Percentiles rank a stretch among this genome's conserved stretches.
These are phyloP conservation scores for Aplochiton taeniatus DNA, from an alignment of 2,797 vertebrate species.

Conservation along the genomic window DNA sequence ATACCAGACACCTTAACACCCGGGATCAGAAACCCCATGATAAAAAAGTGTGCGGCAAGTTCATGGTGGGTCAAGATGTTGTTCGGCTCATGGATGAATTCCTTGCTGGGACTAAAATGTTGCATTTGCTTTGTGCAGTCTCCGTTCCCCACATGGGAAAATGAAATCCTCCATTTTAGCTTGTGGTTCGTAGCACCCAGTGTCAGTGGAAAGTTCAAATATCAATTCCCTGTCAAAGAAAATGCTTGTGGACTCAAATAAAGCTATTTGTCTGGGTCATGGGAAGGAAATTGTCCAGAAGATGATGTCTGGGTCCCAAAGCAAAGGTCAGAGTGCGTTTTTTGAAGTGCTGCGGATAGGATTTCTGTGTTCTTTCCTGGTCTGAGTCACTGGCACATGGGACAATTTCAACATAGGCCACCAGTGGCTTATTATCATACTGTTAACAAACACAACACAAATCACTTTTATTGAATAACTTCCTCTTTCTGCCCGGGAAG, in stretches of 20 bases:
- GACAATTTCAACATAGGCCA: slow-evolving; percentile 47
- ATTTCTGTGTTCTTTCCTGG: slow-evolving; percentile 38
- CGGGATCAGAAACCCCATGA: slow-evolving; percentile 48
- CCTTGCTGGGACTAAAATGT: too few species aligned
- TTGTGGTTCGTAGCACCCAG: too few species aligned
- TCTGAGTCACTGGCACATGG: slow-evolving; percentile 46
- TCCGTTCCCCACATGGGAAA: slow-evolving; percentile 1
- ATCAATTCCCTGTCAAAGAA: too few species aligned
- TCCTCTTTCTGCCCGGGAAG: too few species aligned
- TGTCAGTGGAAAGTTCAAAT: too few species aligned
- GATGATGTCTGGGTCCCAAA: slow-evolving; percentile 20
- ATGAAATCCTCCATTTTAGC: too few species aligned
- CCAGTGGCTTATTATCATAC: slow-evolving; percentile 38
- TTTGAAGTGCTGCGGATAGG: slow-evolving; percentile 42
- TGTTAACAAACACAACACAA: too few species aligned
- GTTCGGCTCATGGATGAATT: slow-evolving; percentile 1
- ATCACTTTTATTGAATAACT: too few species aligned
- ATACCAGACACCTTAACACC: slow-evolving; percentile 57
- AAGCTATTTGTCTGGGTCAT: background rate
- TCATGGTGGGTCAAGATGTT: slow-evolving; percentile 39
- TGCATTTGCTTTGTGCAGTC: background rate
- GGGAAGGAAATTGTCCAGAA: background rate
- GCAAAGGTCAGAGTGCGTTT: slow-evolving; percentile 23
- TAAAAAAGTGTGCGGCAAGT: slow-evolving; percentile 39
- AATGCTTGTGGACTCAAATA: too few species aligned